These are phyloP conservation scores for Apis mellifera DNA, from an alignment of 1,140 invertebrate species.

Conservation along the genomic window DNA sequence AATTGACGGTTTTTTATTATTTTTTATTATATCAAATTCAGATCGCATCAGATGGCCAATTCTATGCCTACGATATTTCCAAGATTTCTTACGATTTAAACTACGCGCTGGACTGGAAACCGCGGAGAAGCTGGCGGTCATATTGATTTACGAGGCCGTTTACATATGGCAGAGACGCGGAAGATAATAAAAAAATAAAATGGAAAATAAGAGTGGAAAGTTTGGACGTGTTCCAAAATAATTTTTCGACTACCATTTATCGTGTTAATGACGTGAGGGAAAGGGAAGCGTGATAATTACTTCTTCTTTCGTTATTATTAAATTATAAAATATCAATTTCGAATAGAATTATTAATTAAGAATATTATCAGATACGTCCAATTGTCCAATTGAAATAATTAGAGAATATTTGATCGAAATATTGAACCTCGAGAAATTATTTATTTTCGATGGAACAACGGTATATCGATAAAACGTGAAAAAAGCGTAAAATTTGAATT, in stretches of 20 bases:
- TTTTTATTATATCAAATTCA: no score
- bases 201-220: background rate
- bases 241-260: constrained; percentile 1
- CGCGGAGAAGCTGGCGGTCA: background rate
- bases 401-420: no score
- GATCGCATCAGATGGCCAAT: background rate
- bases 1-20: no score
- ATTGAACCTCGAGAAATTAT: no score
- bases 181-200: constrained; percentile 10
- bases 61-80: background rate
- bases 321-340: no score
- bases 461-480: no score
- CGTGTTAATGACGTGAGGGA: background rate
- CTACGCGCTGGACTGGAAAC: constrained; percentile 15
- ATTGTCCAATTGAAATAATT: no score
- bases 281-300: background rate
- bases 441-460: no score
- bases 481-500: no score
- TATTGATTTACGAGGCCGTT: constrained; percentile 30
- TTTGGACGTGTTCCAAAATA: constrained; percentile 2
- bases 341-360: no score
- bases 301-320: no score
- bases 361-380: no score
- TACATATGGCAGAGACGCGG: background rate
- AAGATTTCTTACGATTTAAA: constrained; percentile 3